Base-by-base conservation (phyloP, 2,888 invertebrate genomes). In the Bugula neritina region DNA sequence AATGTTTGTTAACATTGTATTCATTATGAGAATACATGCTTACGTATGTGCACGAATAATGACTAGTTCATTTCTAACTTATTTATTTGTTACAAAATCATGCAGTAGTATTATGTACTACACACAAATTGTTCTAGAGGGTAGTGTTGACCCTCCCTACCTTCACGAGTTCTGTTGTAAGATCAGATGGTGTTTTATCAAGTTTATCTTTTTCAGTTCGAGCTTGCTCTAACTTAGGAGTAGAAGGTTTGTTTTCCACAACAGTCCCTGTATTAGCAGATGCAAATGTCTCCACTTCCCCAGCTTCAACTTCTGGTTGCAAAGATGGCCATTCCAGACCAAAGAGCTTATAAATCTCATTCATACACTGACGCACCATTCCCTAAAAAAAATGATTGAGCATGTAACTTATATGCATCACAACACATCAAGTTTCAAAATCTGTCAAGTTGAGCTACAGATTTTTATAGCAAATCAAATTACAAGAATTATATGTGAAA, bases 341-440 rank as follows among this genome's bases (percentile, higher is more conserved):
- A 63, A 75, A 71, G 63, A 75, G 34, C 23, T n/a, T 70, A 27
- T 72, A 57, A 13, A 71, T 69, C 72, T 81, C 80, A 72, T 78
- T 78, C 72, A 80, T 72, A 73, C 81, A 81, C 74, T 81, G 80
- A 43, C 75, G 74, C 73, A 82, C 71, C 35, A 79, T 71, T 55
- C 72, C 77, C 82, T 81, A 75, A 23, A 78, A 77, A 10, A 25
- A 10, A 10, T 43, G n/a, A n/a, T n/a, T n/a, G n/a, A n/a, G n/a
- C n/a, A n/a, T n/a, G n/a, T n/a, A n/a, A n/a, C n/a, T n/a, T n/a
- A n/a, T n/a, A n/a, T n/a, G n/a, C n/a, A n/a, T n/a, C n/a, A n/a
- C n/a, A n/a, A n/a, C n/a, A n/a, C n/a, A n/a, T n/a, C n/a, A n/a
- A n/a, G n/a, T n/a, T n/a, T n/a, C n/a, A n/a, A n/a, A n/a, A n/a